Evolutionary conservation across 2,797 vertebrate genomes (phyloP).

Genomic region (Anabacerthia variegaticeps): DNA sequence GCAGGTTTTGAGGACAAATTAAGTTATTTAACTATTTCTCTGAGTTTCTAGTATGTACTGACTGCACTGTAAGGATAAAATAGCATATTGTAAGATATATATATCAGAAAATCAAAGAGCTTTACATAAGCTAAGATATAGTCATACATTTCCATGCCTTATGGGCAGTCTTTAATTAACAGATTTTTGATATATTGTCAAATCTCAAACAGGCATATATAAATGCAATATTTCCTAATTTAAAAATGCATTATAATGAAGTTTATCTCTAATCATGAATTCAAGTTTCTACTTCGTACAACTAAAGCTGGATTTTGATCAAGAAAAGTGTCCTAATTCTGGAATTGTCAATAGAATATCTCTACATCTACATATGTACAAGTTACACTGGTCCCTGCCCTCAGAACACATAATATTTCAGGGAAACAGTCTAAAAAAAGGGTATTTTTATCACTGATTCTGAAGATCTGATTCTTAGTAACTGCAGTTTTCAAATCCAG

Average conservation of each 20-base stretch:
- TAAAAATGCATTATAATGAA: not conserved
- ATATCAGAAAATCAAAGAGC: slow-evolving; percentile 9
- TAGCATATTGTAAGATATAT: not conserved
- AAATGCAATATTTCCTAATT: not conserved
- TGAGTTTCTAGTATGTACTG: not conserved
- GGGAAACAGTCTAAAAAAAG: not conserved
- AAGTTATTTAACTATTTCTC: slow-evolving; percentile 15
- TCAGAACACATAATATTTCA: not conserved
- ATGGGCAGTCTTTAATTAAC: not conserved
- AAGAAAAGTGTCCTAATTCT: not conserved
- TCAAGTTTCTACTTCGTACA: not conserved
- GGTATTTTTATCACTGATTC: not conserved
- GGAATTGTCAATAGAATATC: not conserved
- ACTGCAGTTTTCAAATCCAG: not conserved
- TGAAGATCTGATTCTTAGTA: not conserved
- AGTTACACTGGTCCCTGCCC: not conserved
- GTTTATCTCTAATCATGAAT: not conserved
- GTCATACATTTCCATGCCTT: not conserved
- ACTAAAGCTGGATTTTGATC: not conserved
- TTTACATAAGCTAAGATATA: not conserved
- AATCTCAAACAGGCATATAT: not conserved
- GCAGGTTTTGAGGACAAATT: not conserved
- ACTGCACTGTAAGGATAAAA: not conserved
- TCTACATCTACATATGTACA: not conserved
- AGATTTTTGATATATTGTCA: not conserved